Evolutionary conservation across 1,140 invertebrate genomes (phyloP), one percentile per base, ranked within the genome.

Genomic region (Drosophila pruinosa): DNA sequence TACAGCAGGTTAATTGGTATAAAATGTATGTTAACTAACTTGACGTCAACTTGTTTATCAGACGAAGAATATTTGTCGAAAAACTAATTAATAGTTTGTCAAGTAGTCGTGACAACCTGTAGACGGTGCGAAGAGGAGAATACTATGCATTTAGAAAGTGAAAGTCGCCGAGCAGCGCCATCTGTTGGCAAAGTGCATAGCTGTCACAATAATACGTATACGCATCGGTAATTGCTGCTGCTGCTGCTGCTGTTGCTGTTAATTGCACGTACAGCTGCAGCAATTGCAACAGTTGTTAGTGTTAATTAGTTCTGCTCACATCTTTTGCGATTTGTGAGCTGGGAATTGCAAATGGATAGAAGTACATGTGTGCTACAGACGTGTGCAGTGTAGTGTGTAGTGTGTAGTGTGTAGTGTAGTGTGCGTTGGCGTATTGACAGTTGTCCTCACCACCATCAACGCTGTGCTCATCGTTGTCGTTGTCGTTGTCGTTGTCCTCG

Each of bases 231-330:
- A 21, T 2, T 43, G 39, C 4, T 17, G 36, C 15, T 48, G 7
- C 15, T 28, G 45, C 7, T 43, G 39, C 4, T 17, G 36, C 15
- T 48, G 7, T 22, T 28, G 45, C 28, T 31, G 24, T 38, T 56
- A 56, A 63, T 67, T 67, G 31, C 52, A 14, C 38, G 52, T 14
- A 22, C 12, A 52, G 10, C 28, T 47, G 14, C 26, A 36, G 12
- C 24, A 38, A 39, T 26, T 12, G 53, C 14, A 26, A 19, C 41
- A 36, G 43, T 62, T 63, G 47, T 5, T 21, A 10, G 2, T 54
- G 45, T 52, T 65, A 65, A 71, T 71, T 71, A 65, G 53, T 45
- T 24, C 8, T 28, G 43, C 12, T 36, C 28, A 28, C 8, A n/a
- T 39, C 12, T 56, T 47, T 31, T 31, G 54, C 47, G 26, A 61